Percentiles rank a stretch among this genome's conserved stretches.
phyloP scores from a whole-genome alignment of 2,113 vertebrate species.

The Sula dactylatra region DNA sequence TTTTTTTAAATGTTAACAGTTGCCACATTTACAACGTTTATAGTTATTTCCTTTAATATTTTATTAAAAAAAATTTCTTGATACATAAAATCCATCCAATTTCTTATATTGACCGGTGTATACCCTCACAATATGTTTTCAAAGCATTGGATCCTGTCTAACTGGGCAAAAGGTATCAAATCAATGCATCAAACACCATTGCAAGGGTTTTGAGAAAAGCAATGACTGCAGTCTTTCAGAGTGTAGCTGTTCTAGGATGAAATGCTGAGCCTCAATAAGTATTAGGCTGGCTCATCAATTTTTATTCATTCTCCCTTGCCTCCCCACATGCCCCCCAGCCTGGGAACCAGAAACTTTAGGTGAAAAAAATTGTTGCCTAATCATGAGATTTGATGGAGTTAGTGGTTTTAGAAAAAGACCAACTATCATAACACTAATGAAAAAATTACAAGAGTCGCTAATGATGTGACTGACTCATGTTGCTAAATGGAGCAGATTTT shows the following conservation, averaged over 20 bases:
- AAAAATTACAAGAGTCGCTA: conserved; percentile 9
- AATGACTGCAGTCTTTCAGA: neutral
- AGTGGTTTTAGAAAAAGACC: neutral
- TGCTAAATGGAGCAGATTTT: conserved; percentile 58
- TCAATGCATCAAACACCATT: neutral
- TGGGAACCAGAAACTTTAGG: neutral
- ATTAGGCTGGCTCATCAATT: neutral
- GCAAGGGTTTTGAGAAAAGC: neutral
- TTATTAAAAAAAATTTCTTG: neutral
- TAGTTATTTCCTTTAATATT: neutral
- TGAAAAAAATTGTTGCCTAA: neutral
- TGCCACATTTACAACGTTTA: neutral
- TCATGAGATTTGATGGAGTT: neutral
- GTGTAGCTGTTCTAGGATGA: neutral
- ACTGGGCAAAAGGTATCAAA: neutral
- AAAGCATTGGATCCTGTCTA: neutral
- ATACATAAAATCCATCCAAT: accelerated
- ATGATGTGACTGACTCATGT: conserved; percentile 42
- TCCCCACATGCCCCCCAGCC: neutral
- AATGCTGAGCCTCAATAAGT: neutral
- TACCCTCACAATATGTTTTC: neutral
- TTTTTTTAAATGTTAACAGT: neutral
- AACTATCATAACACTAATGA: neutral
- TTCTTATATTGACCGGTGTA: neutral
- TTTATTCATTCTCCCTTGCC: neutral